Conservation (phyloP, 1,140 invertebrate species). For the Acromyrmex heyeri region DNA sequence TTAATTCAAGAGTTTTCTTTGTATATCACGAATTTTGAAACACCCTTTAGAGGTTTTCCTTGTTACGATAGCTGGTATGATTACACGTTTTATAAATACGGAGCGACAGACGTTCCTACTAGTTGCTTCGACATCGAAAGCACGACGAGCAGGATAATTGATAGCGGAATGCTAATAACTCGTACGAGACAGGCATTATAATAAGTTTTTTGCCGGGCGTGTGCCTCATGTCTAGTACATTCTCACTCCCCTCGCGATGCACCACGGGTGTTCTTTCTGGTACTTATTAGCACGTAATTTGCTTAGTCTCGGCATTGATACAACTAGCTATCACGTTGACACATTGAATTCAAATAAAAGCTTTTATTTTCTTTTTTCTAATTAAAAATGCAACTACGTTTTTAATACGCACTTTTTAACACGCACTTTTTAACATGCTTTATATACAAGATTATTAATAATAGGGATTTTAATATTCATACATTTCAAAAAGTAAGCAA, state of each 20-base stretch:
- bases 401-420: background rate
- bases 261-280: constrained; percentile 58
- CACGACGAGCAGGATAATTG: constrained; percentile 79
- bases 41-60: constrained; percentile 40
- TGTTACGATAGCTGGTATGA: constrained; percentile 26
- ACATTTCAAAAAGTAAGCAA: background rate
- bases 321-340: constrained; percentile 23
- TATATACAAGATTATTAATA: background rate
- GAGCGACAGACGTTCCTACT: constrained; percentile 59
- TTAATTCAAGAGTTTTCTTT: background rate
- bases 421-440: background rate
- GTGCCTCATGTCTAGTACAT: constrained; percentile 64
- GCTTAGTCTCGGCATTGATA: constrained; percentile 11
- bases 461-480: background rate
- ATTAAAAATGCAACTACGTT: background rate
- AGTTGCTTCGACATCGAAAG: constrained; percentile 60
- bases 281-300: constrained; percentile 66
- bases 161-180: constrained; percentile 84
- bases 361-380: background rate
- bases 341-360: background rate
- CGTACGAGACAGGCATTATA: constrained; percentile 83
- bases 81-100: constrained; percentile 59
- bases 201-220: constrained; percentile 78
- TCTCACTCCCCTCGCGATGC: constrained; percentile 53
- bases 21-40: background rate